phyloP scores from a whole-genome alignment of 1,140 invertebrate genomes.

The Aethina tumida region DNA sequence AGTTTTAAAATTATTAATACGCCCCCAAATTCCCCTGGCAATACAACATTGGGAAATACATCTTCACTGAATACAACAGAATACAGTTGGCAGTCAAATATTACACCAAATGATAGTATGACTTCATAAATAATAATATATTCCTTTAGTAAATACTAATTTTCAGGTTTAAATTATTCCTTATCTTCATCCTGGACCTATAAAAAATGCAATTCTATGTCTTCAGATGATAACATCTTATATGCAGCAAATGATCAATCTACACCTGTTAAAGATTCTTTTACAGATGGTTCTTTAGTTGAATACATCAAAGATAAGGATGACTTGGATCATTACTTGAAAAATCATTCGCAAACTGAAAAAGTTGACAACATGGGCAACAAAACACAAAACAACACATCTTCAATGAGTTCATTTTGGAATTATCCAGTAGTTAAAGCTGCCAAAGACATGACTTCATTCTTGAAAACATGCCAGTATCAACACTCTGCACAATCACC shows the following conservation, averaged over 20 bases:
- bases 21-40: slow-evolving; percentile 3
- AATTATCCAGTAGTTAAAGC: slow-evolving; percentile 43
- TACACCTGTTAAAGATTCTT: slow-evolving; percentile 19
- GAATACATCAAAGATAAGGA: slow-evolving; percentile 40
- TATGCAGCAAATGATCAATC: slow-evolving; percentile 25
- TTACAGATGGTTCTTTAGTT: slow-evolving; percentile 30
- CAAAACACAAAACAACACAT: slow-evolving; percentile 18
- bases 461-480: slow-evolving; percentile 43
- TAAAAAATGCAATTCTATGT: slow-evolving; percentile 14
- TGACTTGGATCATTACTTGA: slow-evolving; percentile 36
- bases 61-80: slow-evolving; percentile 33
- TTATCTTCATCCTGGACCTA: slow-evolving; percentile 26
- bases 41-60: slow-evolving; percentile 9
- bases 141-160: slow-evolving; percentile 8
- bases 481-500: slow-evolving; percentile 42
- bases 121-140: slow-evolving; percentile 3
- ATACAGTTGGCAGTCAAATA: slow-evolving; percentile 29
- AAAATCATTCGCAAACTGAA: slow-evolving; percentile 25
- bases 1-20: slow-evolving; percentile 21
- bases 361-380: slow-evolving; percentile 20
- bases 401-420: slow-evolving; percentile 44
- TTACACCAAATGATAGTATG: slow-evolving; percentile 27
- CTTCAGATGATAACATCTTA: slow-evolving; percentile 8
- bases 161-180: slow-evolving; percentile 27
- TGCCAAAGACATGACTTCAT: slow-evolving; percentile 42